These are phyloP conservation scores for Brenthis hecate DNA, from an alignment of 2,888 invertebrate genomes.

Conservation along the genomic window DNA sequence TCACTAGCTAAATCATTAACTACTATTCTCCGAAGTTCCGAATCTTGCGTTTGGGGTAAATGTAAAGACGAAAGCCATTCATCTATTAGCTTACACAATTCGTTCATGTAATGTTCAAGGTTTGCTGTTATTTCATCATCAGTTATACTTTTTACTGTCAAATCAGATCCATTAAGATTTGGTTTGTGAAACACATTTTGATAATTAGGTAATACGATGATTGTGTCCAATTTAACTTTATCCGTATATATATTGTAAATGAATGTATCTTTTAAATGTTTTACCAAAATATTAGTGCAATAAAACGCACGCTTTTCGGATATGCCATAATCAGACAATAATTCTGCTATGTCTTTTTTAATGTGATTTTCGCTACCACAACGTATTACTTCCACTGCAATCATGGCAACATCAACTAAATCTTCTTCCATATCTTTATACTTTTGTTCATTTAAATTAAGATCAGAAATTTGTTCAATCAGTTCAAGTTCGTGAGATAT, in stretches of 20 bases:
- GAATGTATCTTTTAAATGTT: conserved; percentile 42
- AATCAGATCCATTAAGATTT: background rate
- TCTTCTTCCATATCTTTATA: conserved; percentile 52
- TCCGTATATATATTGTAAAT: conserved; percentile 23
- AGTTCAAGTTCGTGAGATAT: conserved; percentile 46
- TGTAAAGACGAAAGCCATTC: conserved; percentile 56
- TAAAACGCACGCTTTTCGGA: conserved; percentile 46
- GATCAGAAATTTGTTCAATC: conserved; percentile 44
- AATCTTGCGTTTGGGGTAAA: conserved; percentile 45
- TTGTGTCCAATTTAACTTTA: conserved; percentile 43
- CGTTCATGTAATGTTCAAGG: conserved; percentile 34
- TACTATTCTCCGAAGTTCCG: conserved; percentile 47
- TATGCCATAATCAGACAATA: conserved; percentile 48
- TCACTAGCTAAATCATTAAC: conserved; percentile 60
- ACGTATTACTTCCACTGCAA: conserved; percentile 47
- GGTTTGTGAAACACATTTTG: conserved; percentile 9
- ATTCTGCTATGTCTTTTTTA: conserved; percentile 47
- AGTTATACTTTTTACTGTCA: conserved; percentile 36
- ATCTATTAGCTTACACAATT: conserved; percentile 54
- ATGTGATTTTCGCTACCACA: conserved; percentile 43
- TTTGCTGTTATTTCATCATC: conserved; percentile 25
- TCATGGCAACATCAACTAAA: conserved; percentile 49
- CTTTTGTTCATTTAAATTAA: conserved; percentile 40
- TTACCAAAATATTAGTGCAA: conserved; percentile 47
- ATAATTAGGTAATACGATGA: conserved; percentile 49